phyloP scores from a whole-genome alignment of 2,888 invertebrate genomes.

The Drosophila seclusa region DNA sequence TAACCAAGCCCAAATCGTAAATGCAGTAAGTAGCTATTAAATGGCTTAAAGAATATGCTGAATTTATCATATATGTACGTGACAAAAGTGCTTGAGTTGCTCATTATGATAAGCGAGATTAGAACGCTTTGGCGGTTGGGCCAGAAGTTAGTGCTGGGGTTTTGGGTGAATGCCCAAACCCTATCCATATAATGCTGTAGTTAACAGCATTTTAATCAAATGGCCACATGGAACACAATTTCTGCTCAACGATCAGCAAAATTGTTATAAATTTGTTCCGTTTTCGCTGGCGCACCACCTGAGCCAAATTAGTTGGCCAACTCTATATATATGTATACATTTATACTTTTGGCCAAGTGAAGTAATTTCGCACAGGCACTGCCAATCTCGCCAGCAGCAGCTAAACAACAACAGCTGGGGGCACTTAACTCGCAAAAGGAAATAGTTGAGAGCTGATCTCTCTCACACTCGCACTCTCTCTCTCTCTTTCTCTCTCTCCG shows the following conservation, averaged over 20 bases:
- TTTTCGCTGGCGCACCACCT: conserved; percentile 70
- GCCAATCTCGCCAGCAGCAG: conserved; percentile 48
- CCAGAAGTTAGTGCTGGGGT: conserved; percentile 15
- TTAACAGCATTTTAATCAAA: conserved; percentile 52
- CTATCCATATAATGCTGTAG: conserved; percentile 15
- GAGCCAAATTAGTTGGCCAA: conserved; percentile 78
- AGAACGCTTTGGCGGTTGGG: neutral
- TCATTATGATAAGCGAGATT: conserved; percentile 29
- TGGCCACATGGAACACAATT: conserved; percentile 46
- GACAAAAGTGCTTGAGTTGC: conserved; percentile 63
- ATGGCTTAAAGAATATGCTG: conserved; percentile 44
- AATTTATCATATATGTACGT: conserved; percentile 53
- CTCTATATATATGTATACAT: conserved; percentile 11
- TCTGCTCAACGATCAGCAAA: conserved; percentile 53
- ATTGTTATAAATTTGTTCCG: conserved; percentile 75
- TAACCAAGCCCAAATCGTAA: conserved; percentile 56
- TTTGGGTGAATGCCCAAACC: conserved; percentile 46
- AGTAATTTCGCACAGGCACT: conserved; percentile 53
- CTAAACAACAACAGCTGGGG: conserved; percentile 67
- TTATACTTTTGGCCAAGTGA: conserved; percentile 45
- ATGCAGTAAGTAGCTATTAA: conserved; percentile 68
- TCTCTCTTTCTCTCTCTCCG: conserved; percentile 17
- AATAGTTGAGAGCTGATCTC: conserved; percentile 60
- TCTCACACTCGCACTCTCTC: conserved; percentile 13
- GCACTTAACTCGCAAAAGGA: conserved; percentile 64